Evolutionary conservation across 2,888 invertebrate species (phyloP), one percentile per base, ranked within the genome.

Genomic region (Sesia bembeciformis): DNA sequence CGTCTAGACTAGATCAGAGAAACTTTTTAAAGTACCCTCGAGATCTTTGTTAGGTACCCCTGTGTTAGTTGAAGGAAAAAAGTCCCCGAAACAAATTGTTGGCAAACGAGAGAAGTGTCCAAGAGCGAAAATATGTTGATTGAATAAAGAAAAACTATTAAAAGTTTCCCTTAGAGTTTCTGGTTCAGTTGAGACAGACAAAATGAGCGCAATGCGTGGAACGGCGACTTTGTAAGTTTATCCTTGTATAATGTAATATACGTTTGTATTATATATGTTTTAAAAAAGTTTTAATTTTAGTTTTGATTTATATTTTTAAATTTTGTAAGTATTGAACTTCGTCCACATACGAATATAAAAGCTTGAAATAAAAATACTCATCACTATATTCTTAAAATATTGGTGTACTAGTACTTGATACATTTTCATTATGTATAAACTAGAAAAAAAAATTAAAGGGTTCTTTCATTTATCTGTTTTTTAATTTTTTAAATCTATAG

Each of bases 101-200:
- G 77, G 83, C 85, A 81, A 86, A 82, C 82, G 78, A 73, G 76
- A 76, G 77, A 84, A 85, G 84, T 86, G 86, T 84, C 86, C 80
- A 76, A 79, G 76, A 82, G 78, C 80, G 74, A 85, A 87, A 85
- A 86, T 86, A 87, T 87, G 87, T 86, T 88, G 87, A 88, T 88
- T 86, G 86, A 86, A 88, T 86, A 85, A 86, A 84, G 85, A 81
- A 88, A 87, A 86, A 85, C 86, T 85, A 85, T 86, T 88, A 87
- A 86, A 88, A 88, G 78, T 88, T 87, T 69, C 66, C 68, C 76
- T 66, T 72, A 57, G 74, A 77, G 75, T 78, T 81, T 80, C 80
- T 74, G 76, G 76, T 78, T 81, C 76, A 75, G 72, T 79, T 74
- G 72, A 67, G 62, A 70, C 72, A 73, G 74, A 78, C 78, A 76